Evolutionary conservation across 1,140 invertebrate genomes (phyloP).

Genomic region (Musca domestica): DNA sequence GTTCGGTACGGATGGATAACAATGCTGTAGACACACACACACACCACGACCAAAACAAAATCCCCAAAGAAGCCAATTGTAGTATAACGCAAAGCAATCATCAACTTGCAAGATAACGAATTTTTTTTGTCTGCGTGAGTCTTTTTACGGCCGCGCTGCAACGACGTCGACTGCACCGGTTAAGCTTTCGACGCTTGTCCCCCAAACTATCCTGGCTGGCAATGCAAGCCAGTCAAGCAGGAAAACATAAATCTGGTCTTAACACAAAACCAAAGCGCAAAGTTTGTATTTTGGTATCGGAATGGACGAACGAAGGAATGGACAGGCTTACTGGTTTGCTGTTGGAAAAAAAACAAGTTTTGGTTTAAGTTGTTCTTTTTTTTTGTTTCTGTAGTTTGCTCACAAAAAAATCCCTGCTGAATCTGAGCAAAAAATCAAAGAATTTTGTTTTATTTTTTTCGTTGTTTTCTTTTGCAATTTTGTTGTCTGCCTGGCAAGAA

Average conservation of each 20-base stretch:
- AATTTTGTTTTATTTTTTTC: conserved; percentile 8
- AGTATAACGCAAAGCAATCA: too few relatives aligned
- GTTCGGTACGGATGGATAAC: neutral
- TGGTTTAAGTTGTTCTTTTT: neutral
- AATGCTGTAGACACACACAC: neutral
- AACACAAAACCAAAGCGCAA: conserved; percentile 19
- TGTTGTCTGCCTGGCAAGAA: neutral
- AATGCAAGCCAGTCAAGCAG: conserved; percentile 21
- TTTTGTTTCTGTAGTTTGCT: too few relatives aligned
- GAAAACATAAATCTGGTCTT: conserved; percentile 26
- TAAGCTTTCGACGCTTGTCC: too few relatives aligned
- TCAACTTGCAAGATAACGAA: neutral
- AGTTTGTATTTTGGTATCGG: neutral
- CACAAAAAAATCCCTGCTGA: neutral
- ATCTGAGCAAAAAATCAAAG: neutral
- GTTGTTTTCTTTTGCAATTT: neutral
- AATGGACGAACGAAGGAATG: too few relatives aligned
- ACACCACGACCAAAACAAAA: neutral
- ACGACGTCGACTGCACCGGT: neutral
- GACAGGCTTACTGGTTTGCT: neutral
- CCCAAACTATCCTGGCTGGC: conserved; percentile 2
- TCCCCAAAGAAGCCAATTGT: neutral
- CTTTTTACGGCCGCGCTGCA: neutral
- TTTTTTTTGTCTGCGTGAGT: conserved; percentile 12
- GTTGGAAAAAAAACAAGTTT: conserved; percentile 8